A percentile compares a stretch with the other conserved stretches of the same genome.
phyloP scores from a whole-genome alignment of 1,140 invertebrate genomes.

The Pseudomyrmex sp. region DNA sequence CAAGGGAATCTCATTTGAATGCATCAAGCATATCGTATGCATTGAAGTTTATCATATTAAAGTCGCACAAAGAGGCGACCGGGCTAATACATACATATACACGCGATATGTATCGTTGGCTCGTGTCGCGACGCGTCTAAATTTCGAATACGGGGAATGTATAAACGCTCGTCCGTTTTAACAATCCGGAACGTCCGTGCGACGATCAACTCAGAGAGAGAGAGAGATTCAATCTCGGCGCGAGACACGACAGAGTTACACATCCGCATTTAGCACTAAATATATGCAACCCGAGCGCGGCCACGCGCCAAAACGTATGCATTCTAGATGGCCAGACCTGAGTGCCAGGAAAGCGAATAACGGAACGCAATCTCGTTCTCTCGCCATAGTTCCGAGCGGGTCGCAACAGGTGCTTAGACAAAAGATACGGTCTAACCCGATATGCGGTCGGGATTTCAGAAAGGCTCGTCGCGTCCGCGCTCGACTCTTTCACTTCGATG shows the following conservation, averaged over 20 bases:
- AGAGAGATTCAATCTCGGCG: not conserved
- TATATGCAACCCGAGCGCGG: not conserved
- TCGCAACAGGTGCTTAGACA: conserved; percentile 73
- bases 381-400: conserved; percentile 3
- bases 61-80: not conserved
- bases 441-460: conserved; percentile 39
- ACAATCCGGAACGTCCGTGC: too few relatives aligned
- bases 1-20: conserved; percentile 43
- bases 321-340: conserved; percentile 5
- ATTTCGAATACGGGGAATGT: too few relatives aligned
- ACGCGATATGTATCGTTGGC: too few relatives aligned
- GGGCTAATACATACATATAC: too few relatives aligned
- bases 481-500: conserved; percentile 48
- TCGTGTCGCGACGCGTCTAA: too few relatives aligned
- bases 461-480: conserved; percentile 25
- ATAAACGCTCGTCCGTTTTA: too few relatives aligned
- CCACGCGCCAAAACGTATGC: conserved; percentile 4
- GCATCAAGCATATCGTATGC: conserved; percentile 5
- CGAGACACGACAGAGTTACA: conserved; percentile 10
- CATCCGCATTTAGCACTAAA: not conserved
- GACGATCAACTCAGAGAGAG: not conserved
- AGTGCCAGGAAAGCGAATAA: conserved; percentile 15
- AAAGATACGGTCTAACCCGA: conserved; percentile 63
- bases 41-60: conserved; percentile 39
- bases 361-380: not conserved